These are phyloP conservation scores for Hyaena hyaena DNA, from an alignment of 2,113 vertebrate species.

Conservation along the genomic window DNA sequence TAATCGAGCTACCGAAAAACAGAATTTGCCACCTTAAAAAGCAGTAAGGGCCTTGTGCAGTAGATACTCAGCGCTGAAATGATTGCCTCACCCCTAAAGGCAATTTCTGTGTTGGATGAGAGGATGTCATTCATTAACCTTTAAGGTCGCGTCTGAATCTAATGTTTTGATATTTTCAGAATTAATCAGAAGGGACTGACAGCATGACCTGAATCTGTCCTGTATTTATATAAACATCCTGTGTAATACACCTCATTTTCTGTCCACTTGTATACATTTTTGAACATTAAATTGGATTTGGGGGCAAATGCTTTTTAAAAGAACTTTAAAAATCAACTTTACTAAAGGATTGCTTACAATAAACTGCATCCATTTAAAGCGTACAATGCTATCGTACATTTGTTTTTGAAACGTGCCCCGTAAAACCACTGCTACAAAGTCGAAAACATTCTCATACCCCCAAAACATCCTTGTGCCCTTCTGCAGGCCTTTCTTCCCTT, in stretches of 20 bases:
- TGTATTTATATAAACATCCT: conserved; percentile 70
- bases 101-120: conserved; percentile 65
- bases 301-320: background rate
- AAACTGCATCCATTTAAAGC: background rate
- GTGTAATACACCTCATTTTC: conserved; percentile 46
- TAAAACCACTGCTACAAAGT: conserved; percentile 7
- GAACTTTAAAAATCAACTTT: background rate
- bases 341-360: conserved; percentile 52
- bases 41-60: background rate
- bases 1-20: conserved; percentile 30
- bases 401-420: background rate
- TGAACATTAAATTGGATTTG: conserved; percentile 56
- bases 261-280: conserved; percentile 46
- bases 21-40: conserved; percentile 27
- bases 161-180: conserved; percentile 73
- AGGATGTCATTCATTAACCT: conserved; percentile 78
- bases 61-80: conserved; percentile 53
- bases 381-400: background rate
- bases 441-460: background rate
- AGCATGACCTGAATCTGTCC: conserved; percentile 71
- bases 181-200: conserved; percentile 69
- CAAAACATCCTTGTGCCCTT: background rate
- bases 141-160: conserved; percentile 69
- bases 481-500: background rate
- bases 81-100: conserved; percentile 25